Base-by-base conservation (phyloP, 1,140 invertebrate genomes). In the Drosophila carrolli region DNA sequence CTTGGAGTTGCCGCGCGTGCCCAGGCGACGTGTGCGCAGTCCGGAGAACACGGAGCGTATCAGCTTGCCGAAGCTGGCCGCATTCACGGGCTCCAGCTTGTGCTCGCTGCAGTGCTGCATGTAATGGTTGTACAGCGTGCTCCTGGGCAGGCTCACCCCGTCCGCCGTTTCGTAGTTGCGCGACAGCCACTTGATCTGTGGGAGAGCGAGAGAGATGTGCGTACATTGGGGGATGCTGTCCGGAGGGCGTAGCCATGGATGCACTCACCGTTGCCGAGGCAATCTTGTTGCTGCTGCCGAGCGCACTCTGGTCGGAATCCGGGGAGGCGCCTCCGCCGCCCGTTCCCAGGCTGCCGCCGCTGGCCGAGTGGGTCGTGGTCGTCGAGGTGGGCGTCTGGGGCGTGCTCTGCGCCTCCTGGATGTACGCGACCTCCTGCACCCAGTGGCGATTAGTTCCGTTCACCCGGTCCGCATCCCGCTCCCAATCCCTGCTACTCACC, bases 161-260 rank as follows among this genome's bases (percentile, higher is more conserved):
- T 99, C 98, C 4, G 98, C 98, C 23, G 97, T 98, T 93, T 99
- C 98, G 92, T 99, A 99, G 94, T 99, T 99, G 91, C 99, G 97
- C 78, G 98, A 94, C 74, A 99, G 93, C 99, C 99, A 99, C 93
- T 98, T 97, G 74, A 99, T 97, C 97, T 98, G 75, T 23, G 55
- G 70, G 48, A 70, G 79, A 82, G 56, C 43, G 82, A 70, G 59
- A 79, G 29, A 32, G 2, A 4, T n/a, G 35, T 23, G 5, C 29
- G 35, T 32, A 23, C 41, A 63, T 60, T 58, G 32, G 48, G 57
- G 62, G 54, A 43, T 66, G 63, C 48, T 55, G 43, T 14, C 6
- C 9, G 10, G 29, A 10, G 19, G 59, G 41, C 23, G 63, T 55
- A 50, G 46, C 44, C 38, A 54, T 57, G 46, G n/a, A 53, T 13